phyloP scores from a whole-genome alignment of 2,113 vertebrate genomes.

The Astatotilapia flaviijosephi region DNA sequence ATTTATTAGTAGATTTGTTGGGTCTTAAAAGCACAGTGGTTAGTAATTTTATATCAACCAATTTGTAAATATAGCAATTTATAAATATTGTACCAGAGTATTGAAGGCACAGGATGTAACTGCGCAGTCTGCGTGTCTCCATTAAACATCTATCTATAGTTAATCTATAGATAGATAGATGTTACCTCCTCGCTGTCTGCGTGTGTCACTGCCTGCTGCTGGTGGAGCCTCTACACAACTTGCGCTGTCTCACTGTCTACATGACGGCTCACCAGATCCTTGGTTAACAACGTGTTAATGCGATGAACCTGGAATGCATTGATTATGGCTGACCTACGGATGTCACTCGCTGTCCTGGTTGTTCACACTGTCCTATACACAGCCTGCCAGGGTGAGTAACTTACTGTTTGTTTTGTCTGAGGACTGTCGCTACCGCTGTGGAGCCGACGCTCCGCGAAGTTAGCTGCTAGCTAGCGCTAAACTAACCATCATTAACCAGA shows the following conservation, averaged over 20 bases:
- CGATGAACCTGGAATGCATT: conserved; percentile 37
- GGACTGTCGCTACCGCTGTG: background rate
- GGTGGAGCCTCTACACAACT: background rate
- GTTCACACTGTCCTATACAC: conserved; percentile 17
- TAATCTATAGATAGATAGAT: background rate
- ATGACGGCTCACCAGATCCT: conserved; percentile 22
- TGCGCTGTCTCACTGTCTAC: background rate
- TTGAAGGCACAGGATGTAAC: background rate
- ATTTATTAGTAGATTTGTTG: background rate
- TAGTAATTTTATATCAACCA: background rate
- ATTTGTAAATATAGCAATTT: background rate
- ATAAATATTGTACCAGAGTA: background rate
- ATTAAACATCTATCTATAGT: background rate
- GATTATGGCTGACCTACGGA: conserved; percentile 54
- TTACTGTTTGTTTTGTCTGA: background rate
- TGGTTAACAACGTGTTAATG: conserved; percentile 16
- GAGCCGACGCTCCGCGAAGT: background rate
- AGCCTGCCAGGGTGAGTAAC: conserved; percentile 43
- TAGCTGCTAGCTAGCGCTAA: conserved; percentile 28
- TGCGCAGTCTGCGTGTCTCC: background rate
- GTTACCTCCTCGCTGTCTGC: background rate
- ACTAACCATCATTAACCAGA: background rate
- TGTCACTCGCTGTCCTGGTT: conserved; percentile 11
- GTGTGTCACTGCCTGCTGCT: conserved; percentile 36
- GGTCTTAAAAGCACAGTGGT: background rate